Evolutionary conservation across 2,113 vertebrate genomes (phyloP), one percentile per base, ranked within the genome.

Genomic region (Apaloderma vittatum): DNA sequence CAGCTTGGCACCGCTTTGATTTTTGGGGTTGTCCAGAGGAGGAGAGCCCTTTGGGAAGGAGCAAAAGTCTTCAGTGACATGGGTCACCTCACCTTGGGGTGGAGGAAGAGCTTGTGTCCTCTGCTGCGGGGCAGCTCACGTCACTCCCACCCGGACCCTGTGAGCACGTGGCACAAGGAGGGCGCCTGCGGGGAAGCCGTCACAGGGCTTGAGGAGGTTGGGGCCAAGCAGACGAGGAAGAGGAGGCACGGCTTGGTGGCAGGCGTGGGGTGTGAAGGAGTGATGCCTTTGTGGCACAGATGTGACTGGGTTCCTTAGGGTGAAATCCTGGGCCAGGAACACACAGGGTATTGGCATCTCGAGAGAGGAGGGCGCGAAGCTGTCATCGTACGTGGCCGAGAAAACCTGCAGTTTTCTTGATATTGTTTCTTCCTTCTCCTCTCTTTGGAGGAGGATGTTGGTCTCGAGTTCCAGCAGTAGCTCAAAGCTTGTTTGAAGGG

Each of bases 211-310:
- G 75, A n/a, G 51, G 32, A 73, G 78, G 40, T 46, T 73, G 22
- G 16, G 36, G 12, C 10, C 36, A 1, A 34, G 57, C 54, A 34
- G 68, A 3, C 0, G 10, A 77, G 40, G 86, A 76, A 9, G 51
- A 46, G 6, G 70, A 58, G 55, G 27, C 57, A 8, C 1, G 2
- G 83, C 34, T 34, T 0, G 6, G 59, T 29, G 51, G 11, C 32
- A 24, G 76, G 21, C 68, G 8, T 27, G 0, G 49, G n/a, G 11
- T 17, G 45, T 15, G 46, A 59, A 8, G 0, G 10, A 37, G 48
- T 1, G 12, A 2, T 2, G 55, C 6, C 0, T 0, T 22, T n/a
- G 49, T 70, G 51, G 73, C 65, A 15, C 15, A 3, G 74, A 1
- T 1, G 54, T 22, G 29, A 21, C 13, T 8, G 5, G 54, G 18